These are phyloP conservation scores for Eristalis pertinax DNA, from an alignment of 2,888 invertebrate genomes.

Conservation along the genomic window DNA sequence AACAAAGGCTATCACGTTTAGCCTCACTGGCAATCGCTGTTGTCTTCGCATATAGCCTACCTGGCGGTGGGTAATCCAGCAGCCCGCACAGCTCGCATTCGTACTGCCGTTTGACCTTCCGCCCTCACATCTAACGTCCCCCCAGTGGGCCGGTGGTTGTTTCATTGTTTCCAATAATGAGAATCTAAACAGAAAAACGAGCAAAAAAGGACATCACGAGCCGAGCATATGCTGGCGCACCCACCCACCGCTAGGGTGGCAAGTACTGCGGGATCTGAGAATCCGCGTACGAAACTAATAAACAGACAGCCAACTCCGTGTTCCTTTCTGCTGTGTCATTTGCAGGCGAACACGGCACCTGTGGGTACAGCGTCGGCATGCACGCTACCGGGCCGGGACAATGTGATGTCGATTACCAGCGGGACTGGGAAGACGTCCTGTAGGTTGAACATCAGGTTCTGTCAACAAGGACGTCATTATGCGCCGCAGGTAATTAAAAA, in stretches of 20 bases:
- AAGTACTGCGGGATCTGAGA: not conserved
- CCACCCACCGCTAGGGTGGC: not conserved
- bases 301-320: conserved; percentile 51
- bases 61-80: conserved; percentile 13
- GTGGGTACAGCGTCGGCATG: conserved; percentile 47
- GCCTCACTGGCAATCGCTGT: conserved; percentile 23
- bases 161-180: conserved; percentile 72
- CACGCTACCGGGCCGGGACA: conserved; percentile 17
- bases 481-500: conserved; percentile 64
- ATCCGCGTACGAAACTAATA: conserved; percentile 63
- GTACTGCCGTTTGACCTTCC: conserved; percentile 13
- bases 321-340: conserved; percentile 63
- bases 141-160: conserved; percentile 41
- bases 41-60: not conserved
- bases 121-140: conserved; percentile 14
- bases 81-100: conserved; percentile 31
- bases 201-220: conserved; percentile 28
- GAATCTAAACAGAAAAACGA: conserved; percentile 60
- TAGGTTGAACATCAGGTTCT: conserved; percentile 62
- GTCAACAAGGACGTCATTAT: conserved; percentile 55
- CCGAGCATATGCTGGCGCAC: conserved; percentile 28
- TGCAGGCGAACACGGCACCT: conserved; percentile 60
- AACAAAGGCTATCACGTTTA: conserved; percentile 51
- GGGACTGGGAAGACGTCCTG: conserved; percentile 23
- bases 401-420: not conserved